These are phyloP conservation scores for Tuberolachnus salignus DNA, from an alignment of 2,888 invertebrate species.

Conservation along the genomic window DNA sequence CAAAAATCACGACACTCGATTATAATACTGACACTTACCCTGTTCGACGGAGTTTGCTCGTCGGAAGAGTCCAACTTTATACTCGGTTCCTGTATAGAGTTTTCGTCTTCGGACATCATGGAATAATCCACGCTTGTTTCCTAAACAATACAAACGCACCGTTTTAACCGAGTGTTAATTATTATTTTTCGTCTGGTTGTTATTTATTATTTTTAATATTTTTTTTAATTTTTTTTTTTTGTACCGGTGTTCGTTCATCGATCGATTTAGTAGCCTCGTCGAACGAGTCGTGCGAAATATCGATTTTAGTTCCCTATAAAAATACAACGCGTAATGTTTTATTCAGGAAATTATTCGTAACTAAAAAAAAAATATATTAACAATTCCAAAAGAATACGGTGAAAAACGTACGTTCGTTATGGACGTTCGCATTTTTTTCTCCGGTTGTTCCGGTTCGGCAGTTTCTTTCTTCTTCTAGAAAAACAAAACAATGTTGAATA, in stretches of 20 bases:
- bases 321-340: background rate
- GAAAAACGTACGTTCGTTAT: slow-evolving; percentile 38
- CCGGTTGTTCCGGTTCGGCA: slow-evolving; percentile 24
- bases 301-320: slow-evolving; percentile 41
- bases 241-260: slow-evolving; percentile 49
- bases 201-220: background rate
- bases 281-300: slow-evolving; percentile 41
- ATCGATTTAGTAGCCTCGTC: slow-evolving; percentile 43
- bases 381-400: background rate
- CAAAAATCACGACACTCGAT: too few species aligned
- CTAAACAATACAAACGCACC: background rate
- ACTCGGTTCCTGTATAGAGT: slow-evolving; percentile 46
- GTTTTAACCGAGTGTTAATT: too few species aligned
- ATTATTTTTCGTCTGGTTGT: background rate
- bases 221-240: background rate
- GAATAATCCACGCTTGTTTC: slow-evolving; percentile 49
- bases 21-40: too few species aligned
- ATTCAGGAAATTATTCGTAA: background rate
- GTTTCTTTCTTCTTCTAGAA: slow-evolving; percentile 41
- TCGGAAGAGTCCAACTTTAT: slow-evolving; percentile 35
- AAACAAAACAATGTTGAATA: too few species aligned
- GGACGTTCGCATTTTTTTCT: slow-evolving; percentile 46
- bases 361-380: background rate
- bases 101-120: slow-evolving; percentile 48
- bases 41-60: slow-evolving; percentile 25